Evolutionary conservation across 2,113 vertebrate genomes (phyloP), one percentile per base, ranked within the genome.

Genomic region (Phylloscopus trochiloides): DNA sequence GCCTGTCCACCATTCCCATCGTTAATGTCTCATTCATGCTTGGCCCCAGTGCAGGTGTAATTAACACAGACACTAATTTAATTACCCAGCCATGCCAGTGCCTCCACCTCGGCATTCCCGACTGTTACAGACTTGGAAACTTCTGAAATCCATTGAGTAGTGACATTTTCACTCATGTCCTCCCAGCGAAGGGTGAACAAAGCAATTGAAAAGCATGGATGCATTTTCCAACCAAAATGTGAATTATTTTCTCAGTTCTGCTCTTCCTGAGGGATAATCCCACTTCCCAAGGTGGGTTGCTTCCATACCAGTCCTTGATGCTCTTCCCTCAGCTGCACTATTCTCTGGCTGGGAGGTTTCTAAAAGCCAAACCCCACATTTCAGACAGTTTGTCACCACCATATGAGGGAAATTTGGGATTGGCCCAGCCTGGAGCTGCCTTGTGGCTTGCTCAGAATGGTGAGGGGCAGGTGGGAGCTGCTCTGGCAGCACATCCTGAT

Each of bases 401-500:
- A 0, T 16, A 4, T 16, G 55, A 26, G 55, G 45, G 48, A 31
- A 48, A 59, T 82, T 26, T 31, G 2, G 20, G 54, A 21, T 28
- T 10, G 9, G 22, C 31, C 20, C 47, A 25, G 47, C 7, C 26
- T 65, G 6, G 1, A 11, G 18, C 32, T 70, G 55, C 38, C 76
- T 79, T 0, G 0, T 61, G 21, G n/a, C 38, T 50, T 24, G 57
- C 38, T 32, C 22, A 3, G 3, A 8, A 19, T 8, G 40, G 48
- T 52, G 34, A 18, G 48, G 38, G 26, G 14, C 52, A n/a, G 40
- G 40, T 8, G 7, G 50, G 55, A 74, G 32, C 50, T 2, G 2
- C 40, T 77, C 59, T 3, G 1, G 43, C 45, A 59, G n/a, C 25
- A 3, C 0, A 0, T 3, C 12, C 51, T 0, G 0, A 12, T 87